phyloP scores from a whole-genome alignment of 1,140 invertebrate genomes.

The Drosophila auraria region DNA sequence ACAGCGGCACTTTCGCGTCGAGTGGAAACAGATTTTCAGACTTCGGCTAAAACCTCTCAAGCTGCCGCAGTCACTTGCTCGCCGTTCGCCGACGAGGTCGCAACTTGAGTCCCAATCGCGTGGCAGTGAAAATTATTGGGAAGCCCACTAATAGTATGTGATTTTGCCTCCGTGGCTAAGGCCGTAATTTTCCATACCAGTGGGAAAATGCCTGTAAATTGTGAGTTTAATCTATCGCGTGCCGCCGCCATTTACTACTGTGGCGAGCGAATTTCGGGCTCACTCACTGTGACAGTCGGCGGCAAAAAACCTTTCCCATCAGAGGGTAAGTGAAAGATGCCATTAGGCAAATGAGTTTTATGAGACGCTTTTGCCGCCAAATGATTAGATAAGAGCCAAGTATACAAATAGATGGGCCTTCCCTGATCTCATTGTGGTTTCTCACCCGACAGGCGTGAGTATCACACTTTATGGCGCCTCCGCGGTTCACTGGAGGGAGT shows the following conservation, averaged over 20 bases:
- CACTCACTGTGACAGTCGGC: constrained; percentile 28
- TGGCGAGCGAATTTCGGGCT: constrained; percentile 69
- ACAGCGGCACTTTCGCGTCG: constrained; percentile 15
- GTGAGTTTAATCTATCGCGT: constrained; percentile 70
- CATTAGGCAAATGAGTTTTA: constrained; percentile 41
- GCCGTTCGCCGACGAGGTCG: constrained; percentile 29
- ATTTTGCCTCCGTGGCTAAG: neutral
- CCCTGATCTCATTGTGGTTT: constrained; percentile 15
- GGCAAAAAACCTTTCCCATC: constrained; percentile 51
- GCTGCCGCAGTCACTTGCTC: constrained; percentile 43
- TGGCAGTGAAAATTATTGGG: constrained; percentile 13
- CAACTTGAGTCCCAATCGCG: constrained; percentile 35
- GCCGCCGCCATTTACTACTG: constrained; percentile 60
- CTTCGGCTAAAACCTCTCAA: constrained; percentile 18
- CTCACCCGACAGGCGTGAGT: constrained; percentile 29
- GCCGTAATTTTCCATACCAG: constrained; percentile 28
- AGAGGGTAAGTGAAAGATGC: constrained; percentile 59
- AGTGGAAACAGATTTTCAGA: constrained; percentile 22
- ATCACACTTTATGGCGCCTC: constrained; percentile 50
- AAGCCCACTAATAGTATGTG: constrained; percentile 10
- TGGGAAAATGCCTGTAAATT: constrained; percentile 61
- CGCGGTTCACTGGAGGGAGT: constrained; percentile 49
- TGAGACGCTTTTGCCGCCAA: constrained; percentile 2
- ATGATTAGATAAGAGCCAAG: constrained; percentile 51
- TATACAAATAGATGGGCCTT: constrained; percentile 6